A percentile compares a stretch with the other conserved stretches of the same genome.
phyloP scores from a whole-genome alignment of 2,888 invertebrate species.

The Ennomos fuscantarius region DNA sequence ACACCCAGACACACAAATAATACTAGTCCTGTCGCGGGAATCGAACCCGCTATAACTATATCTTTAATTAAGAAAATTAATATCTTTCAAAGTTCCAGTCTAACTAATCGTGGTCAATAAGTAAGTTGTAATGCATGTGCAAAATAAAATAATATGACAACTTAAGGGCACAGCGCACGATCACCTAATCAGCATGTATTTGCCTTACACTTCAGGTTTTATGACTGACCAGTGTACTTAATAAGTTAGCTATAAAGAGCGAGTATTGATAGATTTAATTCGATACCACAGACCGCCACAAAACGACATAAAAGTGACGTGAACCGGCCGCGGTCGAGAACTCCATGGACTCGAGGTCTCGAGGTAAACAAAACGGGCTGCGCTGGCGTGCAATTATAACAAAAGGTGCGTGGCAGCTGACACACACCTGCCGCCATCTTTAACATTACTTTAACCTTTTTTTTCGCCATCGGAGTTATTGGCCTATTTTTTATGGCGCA shows the following conservation, averaged over 20 bases:
- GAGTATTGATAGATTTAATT: conserved; percentile 40
- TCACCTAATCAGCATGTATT: not conserved
- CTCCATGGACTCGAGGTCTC: not conserved
- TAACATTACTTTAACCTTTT: conserved; percentile 78
- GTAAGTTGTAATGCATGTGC: no score
- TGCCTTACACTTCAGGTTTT: not conserved
- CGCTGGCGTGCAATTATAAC: conserved; percentile 73
- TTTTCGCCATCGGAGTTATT: conserved; percentile 81
- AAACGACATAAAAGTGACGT: conserved; percentile 53
- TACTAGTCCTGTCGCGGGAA: no score
- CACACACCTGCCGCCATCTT: conserved; percentile 81
- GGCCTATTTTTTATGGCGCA: conserved; percentile 84
- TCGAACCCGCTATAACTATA: no score
- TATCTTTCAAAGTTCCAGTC: no score
- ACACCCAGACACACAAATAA: no score
- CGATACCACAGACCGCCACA: conserved; percentile 44
- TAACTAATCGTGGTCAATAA: no score
- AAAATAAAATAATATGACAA: not conserved
- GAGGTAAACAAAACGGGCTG: conserved; percentile 67
- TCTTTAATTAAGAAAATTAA: no score
- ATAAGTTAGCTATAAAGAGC: conserved; percentile 27
- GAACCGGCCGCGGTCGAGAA: conserved; percentile 45
- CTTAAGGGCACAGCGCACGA: no score
- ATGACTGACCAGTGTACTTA: conserved; percentile 16
- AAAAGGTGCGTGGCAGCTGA: conserved; percentile 83